Conservation (phyloP, 2,797 vertebrate species). For the Danionella dracula region DNA sequence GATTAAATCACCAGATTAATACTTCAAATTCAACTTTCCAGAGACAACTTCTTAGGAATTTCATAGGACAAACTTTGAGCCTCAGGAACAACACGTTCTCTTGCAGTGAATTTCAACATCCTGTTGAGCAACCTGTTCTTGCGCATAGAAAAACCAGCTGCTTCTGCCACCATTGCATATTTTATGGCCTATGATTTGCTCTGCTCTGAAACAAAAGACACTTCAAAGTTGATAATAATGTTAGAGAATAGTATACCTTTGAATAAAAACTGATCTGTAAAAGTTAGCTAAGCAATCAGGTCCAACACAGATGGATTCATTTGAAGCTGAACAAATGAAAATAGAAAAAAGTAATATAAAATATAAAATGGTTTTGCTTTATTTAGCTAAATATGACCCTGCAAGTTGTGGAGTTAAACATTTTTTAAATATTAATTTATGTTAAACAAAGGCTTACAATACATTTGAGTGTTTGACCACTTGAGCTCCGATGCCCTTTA, state of each 20-base stretch:
- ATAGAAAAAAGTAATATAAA: too few species aligned
- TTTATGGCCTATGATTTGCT: neutral
- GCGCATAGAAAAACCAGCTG: neutral
- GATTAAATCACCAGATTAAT: neutral
- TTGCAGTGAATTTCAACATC: neutral
- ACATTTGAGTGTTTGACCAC: too few species aligned
- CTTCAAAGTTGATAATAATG: neutral
- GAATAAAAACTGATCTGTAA: too few species aligned
- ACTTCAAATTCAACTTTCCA: neutral
- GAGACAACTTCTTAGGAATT: neutral
- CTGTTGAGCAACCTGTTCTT: constrained; percentile 5
- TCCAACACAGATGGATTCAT: too few species aligned
- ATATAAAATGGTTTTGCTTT: too few species aligned
- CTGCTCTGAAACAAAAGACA: neutral
- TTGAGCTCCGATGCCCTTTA: too few species aligned
- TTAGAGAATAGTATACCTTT: too few species aligned
- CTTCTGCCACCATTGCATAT: neutral
- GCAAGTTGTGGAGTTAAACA: too few species aligned
- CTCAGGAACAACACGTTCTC: neutral
- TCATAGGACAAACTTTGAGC: neutral
- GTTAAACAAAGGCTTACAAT: too few species aligned
- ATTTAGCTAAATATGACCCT: too few species aligned
- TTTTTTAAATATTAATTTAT: too few species aligned
- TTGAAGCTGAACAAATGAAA: too few species aligned
- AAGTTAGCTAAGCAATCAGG: neutral